phyloP scores from a whole-genome alignment of 2,113 vertebrate species.

The Sylvietta virens region DNA sequence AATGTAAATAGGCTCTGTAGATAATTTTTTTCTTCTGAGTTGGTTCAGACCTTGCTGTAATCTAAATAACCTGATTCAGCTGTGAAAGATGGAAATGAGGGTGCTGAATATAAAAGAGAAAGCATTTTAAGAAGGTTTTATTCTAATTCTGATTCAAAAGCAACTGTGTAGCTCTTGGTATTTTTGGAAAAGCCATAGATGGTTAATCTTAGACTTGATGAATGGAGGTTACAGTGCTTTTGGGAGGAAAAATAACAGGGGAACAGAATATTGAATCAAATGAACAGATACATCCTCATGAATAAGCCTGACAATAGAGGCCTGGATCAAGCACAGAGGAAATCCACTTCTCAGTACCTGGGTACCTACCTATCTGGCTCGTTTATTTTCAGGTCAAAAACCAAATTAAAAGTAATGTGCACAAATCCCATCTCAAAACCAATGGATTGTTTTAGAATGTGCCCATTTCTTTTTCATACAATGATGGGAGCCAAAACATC shows the following conservation, averaged over 20 bases:
- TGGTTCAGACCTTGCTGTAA: conserved; percentile 42
- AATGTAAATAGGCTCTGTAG: conserved; percentile 54
- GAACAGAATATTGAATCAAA: neutral
- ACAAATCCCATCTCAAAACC: neutral
- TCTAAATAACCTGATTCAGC: conserved; percentile 49
- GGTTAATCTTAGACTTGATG: conserved; percentile 28
- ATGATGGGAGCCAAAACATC: neutral
- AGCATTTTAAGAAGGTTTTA: conserved; percentile 23
- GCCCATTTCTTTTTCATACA: neutral
- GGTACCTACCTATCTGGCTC: neutral
- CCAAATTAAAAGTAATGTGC: neutral
- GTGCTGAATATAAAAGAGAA: conserved; percentile 46
- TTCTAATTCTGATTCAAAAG: conserved; percentile 47
- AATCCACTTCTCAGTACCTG: neutral
- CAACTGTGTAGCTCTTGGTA: conserved; percentile 10
- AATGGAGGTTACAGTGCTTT: conserved; percentile 15
- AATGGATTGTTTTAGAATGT: neutral
- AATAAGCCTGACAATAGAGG: neutral
- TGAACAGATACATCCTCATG: neutral
- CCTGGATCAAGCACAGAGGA: neutral
- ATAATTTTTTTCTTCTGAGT: conserved; percentile 32
- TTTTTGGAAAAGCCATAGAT: conserved; percentile 28
- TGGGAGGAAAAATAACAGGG: conserved; percentile 14
- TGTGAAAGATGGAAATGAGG: conserved; percentile 47
- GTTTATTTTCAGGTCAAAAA: neutral